Base-by-base conservation (phyloP, 2,113 vertebrate species). In the Rhinopomastus cyanomelas region DNA sequence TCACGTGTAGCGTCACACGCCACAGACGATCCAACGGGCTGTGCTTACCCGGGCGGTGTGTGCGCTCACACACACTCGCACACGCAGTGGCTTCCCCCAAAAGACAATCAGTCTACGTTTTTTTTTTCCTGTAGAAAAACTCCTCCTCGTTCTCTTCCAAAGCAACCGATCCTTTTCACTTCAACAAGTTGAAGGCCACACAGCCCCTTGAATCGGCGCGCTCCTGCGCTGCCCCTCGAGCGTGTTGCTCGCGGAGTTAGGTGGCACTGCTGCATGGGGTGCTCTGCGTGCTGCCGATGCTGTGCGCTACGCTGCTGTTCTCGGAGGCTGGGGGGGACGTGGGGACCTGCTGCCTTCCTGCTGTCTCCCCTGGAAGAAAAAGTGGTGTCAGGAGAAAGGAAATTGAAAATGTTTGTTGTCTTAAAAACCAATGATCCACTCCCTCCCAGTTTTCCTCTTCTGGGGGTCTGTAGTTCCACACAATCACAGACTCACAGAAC, bases 221-320 rank as follows among this genome's bases (percentile, higher is more conserved):
- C 85, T 92, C 71, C 53, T 71, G n/a, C 6, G 84, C 37, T 78
- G 76, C 71, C 88, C 74, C 52, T 29, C 32, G 23, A 25, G n/a
- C 25, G 52, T 46, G 64, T 1, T 5, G 6, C 14, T 12, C 9
- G 52, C 5, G 1, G 12, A 52, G 97, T 97, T 99, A 99, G 88
- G 98, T 98, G 0, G 98, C 97, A 88, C 98, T 99, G 98, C 98
- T 99, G 97, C 99, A 99, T 30, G 99, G 99, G 0, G 99, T 99
- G 97, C 99, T 99, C 89, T 99, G 99, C 0, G 98, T 99, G 97
- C 99, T 99, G 96, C 98, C 99, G 0, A 99, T 98, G 87, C 99
- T 99, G 97, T 98, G 98, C 1, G 98, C 98, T 0, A 98, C 98
- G 0, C 99, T 99, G 98, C 98, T 99, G 98, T 98, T 99, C 82